phyloP scores from a whole-genome alignment of 1,140 invertebrate genomes.

The Drosophila nannoptera region DNA sequence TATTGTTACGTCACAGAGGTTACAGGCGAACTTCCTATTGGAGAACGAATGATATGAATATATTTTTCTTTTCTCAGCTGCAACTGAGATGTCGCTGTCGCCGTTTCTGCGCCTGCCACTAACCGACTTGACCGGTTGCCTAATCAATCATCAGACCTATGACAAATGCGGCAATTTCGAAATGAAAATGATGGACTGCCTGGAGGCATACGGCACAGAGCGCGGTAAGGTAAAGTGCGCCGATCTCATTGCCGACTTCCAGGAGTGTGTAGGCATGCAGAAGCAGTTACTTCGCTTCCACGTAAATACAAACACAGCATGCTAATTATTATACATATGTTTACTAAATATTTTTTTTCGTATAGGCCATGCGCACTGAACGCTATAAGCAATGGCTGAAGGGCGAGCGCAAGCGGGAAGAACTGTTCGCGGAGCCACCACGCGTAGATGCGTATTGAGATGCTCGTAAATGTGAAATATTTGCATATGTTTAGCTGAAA shows the following conservation, averaged over 20 bases:
- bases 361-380: conserved; percentile 81
- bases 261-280: conserved; percentile 82
- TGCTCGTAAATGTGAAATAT: conserved; percentile 22
- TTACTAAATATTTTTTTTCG: conserved; percentile 24
- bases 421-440: conserved; percentile 80
- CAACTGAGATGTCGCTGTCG: conserved; percentile 79
- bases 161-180: conserved; percentile 84
- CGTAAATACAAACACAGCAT: conserved; percentile 61
- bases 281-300: conserved; percentile 82
- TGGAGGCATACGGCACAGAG: conserved; percentile 86
- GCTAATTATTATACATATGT: neutral
- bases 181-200: conserved; percentile 84
- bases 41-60: conserved; percentile 9
- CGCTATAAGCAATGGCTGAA: conserved; percentile 80
- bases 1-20: conserved; percentile 69
- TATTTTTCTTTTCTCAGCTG: neutral
- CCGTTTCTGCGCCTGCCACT: conserved; percentile 84
- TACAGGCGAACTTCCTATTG: conserved; percentile 6
- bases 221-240: conserved; percentile 81
- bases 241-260: conserved; percentile 82
- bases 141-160: conserved; percentile 83
- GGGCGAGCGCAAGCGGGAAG: conserved; percentile 79
- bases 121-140: conserved; percentile 83
- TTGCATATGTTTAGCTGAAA: conserved; percentile 50
- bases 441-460: conserved; percentile 79